Evolutionary conservation across 2,113 vertebrate species (phyloP), one percentile per base, ranked within the genome.

Genomic region (Psittacara wagleri): DNA sequence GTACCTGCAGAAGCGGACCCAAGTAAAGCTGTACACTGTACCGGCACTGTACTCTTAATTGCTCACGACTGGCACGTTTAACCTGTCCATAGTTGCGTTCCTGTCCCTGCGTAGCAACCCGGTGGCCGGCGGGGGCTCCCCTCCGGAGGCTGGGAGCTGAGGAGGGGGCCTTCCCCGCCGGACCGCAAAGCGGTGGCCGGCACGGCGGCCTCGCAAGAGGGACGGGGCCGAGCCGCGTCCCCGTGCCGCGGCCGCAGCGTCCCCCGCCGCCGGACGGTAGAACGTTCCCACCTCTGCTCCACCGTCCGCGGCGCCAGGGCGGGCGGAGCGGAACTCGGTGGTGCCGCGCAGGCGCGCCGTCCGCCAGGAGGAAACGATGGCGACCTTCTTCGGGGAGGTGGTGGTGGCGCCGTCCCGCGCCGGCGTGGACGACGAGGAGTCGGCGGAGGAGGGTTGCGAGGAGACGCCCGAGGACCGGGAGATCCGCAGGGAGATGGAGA

Each of bases 371-470:
- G 76, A 37, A 3, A 91, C 66, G 35, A 98, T 98, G 79, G 98
- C 98, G 54, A 98, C 98, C 2, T 98, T 98, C 68, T 98, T 98
- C 25, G 98, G 98, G 1, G 98, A 98, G 93, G 98, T 98, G 61
- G 96, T 98, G 37, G 88, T 91, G 23, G 94, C 94, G 0, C 96
- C 97, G 6, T 98, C 98, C 86, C 95, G 98, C 39, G 97, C 98
- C 10, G 98, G 98, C 48, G 94, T 97, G 10, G 98, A 98, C 78
- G 98, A 98, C 0, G 97, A 98, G 6, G 98, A 98, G 10, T 96
- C 81, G 27, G 97, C 97, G 4, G 98, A 97, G 22, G 96, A 95
- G 12, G 79, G 75, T 18, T 35, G 68, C 8, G 94, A 91, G 68
- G 98, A 97, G 62, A 92, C 97, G 7, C 86, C 83, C 1, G 98